Conservation (phyloP, 2,888 invertebrate genomes). For the Leptopterna dolabrata region DNA sequence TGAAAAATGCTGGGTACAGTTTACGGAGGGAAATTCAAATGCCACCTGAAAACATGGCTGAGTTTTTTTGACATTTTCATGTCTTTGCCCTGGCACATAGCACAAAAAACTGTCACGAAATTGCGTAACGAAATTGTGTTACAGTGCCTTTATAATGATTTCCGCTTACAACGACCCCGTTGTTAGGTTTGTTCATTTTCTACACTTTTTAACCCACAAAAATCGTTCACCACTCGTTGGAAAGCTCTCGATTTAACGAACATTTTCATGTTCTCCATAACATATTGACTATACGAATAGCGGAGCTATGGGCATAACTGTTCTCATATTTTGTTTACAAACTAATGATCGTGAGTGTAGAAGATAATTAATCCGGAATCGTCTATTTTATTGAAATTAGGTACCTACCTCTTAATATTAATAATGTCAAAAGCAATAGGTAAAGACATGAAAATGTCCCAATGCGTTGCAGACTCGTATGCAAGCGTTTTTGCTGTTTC, state of each 20-base stretch:
- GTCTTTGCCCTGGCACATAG: neutral
- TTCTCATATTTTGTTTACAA: neutral
- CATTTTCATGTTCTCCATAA: neutral
- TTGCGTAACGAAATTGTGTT: neutral
- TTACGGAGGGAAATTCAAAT: too few species aligned
- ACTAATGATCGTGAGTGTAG: too few species aligned
- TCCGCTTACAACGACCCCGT: neutral
- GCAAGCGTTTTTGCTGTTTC: too few species aligned
- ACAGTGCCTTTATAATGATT: neutral
- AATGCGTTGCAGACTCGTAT: too few species aligned
- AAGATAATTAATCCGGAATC: too few species aligned
- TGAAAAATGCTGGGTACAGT: too few species aligned
- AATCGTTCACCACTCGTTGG: neutral
- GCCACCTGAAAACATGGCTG: too few species aligned
- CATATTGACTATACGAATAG: neutral
- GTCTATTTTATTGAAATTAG: too few species aligned
- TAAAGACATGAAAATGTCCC: too few species aligned
- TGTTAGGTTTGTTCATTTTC: neutral
- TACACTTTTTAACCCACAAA: neutral
- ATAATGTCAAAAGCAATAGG: too few species aligned
- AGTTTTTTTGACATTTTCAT: neutral
- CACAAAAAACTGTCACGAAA: neutral
- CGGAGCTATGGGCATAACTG: neutral
- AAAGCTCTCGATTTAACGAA: neutral
- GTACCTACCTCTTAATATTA: too few species aligned